Evolutionary conservation across 2,797 vertebrate genomes (phyloP), one percentile per base, ranked within the genome.

Genomic region (Coreius guichenoti): DNA sequence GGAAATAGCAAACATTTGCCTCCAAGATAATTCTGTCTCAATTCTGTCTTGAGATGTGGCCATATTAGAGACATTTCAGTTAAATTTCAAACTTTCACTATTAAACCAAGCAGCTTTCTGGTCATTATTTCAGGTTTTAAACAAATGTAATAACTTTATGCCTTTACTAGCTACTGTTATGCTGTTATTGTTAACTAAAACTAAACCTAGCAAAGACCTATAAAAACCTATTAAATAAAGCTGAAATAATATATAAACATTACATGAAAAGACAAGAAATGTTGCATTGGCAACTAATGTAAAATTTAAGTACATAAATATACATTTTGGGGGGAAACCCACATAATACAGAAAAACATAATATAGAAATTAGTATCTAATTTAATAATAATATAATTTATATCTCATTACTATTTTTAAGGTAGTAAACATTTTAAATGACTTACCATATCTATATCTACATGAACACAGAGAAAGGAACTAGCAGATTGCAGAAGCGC

Each of bases 401-500:
- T n/a, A n/a, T 11, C 0, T 72, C 3, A 16, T 43, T 39, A 43
- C 36, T 16, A 16, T 26, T 45, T n/a, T 72, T 26, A 2, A 13
- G 23, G 16, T 51, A 26, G 49, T 8, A 2, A 31, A 45, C 17
- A 14, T 8, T 65, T 33, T 23, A 67, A 67, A 67, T 23, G 0
- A 54, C 73, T 54, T 14, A 31, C 4, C 33, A 36, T 26, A 21
- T 67, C 8, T 63, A 17, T n/a, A n/a, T 47, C 1, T n/a, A 45
- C 23, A 39, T 47, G 47, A 58, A 58, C 2, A 76, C 61, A 51
- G 29, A 65, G 2, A 39, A 29, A 31, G 13, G 4, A 33, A 61
- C 73, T 85, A 88, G 58, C 36, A 88, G 85, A 75, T 87, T 85
- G 85, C 85, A 88, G 72, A 69, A 85, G 67, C 2, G 47, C n/a